Evolutionary conservation across 2,113 vertebrate species (phyloP).

Genomic region (Alethe diademata): DNA sequence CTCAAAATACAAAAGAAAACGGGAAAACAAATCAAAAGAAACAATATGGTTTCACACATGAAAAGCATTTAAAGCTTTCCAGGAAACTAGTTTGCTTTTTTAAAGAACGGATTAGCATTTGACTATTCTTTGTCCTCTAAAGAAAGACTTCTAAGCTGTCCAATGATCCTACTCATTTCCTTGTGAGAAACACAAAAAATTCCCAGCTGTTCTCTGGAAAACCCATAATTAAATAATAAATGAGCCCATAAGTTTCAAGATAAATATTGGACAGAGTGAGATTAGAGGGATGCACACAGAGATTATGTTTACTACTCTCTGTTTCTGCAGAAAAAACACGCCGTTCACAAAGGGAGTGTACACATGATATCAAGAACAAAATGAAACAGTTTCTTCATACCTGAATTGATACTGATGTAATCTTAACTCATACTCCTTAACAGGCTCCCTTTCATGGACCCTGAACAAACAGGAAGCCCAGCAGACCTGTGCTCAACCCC

Average conservation of each 20-base stretch:
- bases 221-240: not conserved
- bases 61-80: not conserved
- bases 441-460: not conserved
- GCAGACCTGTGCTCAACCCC: not conserved
- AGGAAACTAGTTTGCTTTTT: not conserved
- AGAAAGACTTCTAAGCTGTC: not conserved
- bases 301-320: not conserved
- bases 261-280: not conserved
- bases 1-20: not conserved
- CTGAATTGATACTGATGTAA: not conserved
- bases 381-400: not conserved
- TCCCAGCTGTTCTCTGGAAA: constrained; percentile 38
- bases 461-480: not conserved
- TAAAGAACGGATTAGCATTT: not conserved
- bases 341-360: not conserved
- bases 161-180: not conserved
- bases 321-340: not conserved
- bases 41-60: not conserved
- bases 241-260: not conserved
- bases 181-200: not conserved
- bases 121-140: not conserved
- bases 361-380: not conserved
- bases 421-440: not conserved
- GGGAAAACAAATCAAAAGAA: not conserved
- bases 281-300: not conserved